Evolutionary conservation across 2,888 invertebrate genomes (phyloP), one percentile per base, ranked within the genome.

Genomic region (Trissoscelio sp.): DNA sequence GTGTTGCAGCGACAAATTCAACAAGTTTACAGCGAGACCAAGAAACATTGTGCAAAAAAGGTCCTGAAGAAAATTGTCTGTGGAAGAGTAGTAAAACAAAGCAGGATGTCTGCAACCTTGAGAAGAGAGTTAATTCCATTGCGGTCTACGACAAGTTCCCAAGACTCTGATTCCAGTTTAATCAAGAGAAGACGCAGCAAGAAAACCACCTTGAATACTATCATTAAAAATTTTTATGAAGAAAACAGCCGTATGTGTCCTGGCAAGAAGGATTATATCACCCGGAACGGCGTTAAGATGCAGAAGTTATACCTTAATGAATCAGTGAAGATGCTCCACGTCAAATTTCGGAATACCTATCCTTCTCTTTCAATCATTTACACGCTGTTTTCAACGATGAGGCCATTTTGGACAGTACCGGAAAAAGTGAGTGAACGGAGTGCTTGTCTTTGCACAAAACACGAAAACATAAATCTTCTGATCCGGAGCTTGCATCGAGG

Each of bases 371-470:
- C 39, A 74, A 62, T 74, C 11, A 57, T 64, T 31, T 53, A 74
- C 24, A 44, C 55, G 39, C 31, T 53, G 9, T 74, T 74, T 57
- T 55, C 57, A 18, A 66, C 46, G 0, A 64, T 74, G 64, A 18
- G 57, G 9, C 57, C 74, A 37, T 74, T 74, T 74, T 74, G 74
- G 66, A 46, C 42, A n/a, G 55, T 74, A 9, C 48, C 42, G 3
- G 64, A 14, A 37, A 64, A 64, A 53, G 66, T 66, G 5, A 64
- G 18, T 20, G 57, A 57, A 39, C 31, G 74, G 2, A 64, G 12
- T 48, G 62, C 78, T 18, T 78, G 78, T 34, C 6, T 70, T 4
- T 64, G 70, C 24, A 72, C 37, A 16, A 78, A 78, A 57, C 70
- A 70, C 14, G 78, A 72, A 64, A 78, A 78, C 12, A 78, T 78